These are phyloP conservation scores for Myathropa florea DNA, from an alignment of 2,888 invertebrate genomes.

Conservation along the genomic window DNA sequence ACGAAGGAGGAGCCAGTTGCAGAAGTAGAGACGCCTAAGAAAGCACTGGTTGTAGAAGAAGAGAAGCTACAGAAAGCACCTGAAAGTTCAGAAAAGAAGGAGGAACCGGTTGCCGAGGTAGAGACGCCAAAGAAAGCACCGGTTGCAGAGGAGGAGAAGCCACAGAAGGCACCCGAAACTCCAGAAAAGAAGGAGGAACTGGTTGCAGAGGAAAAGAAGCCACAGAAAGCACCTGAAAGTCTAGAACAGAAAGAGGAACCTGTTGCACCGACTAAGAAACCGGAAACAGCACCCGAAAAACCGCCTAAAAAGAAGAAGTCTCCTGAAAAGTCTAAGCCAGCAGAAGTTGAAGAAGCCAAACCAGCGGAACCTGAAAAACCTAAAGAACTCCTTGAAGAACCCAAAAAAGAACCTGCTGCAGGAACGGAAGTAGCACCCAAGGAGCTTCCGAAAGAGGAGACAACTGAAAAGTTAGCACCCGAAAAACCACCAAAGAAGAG, in stretches of 20 bases:
- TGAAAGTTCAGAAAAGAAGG: conserved; percentile 2
- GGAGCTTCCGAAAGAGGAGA: neutral
- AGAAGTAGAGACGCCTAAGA: conserved; percentile 35
- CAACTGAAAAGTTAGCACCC: neutral
- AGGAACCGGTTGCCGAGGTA: neutral
- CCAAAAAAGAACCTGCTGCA: neutral
- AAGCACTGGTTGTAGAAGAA: conserved; percentile 29
- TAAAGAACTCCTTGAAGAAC: neutral
- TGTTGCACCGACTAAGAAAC: too few species aligned
- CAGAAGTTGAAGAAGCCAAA: neutral
- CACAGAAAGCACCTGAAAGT: neutral
- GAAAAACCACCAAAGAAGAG: neutral
- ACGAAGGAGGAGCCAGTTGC: conserved; percentile 17
- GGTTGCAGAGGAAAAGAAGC: too few species aligned
- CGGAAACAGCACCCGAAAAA: neutral
- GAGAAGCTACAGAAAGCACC: conserved; percentile 1
- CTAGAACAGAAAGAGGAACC: conserved; percentile 70
- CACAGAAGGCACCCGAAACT: conserved; percentile 32
- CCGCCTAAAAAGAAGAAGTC: conserved; percentile 34
- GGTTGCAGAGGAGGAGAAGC: neutral
- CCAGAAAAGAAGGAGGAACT: conserved; percentile 71
- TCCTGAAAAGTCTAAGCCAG: conserved; percentile 34
- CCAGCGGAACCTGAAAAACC: neutral
- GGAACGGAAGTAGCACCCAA: neutral
- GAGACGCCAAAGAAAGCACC: neutral